Base-by-base conservation (phyloP, 2,113 vertebrate genomes). In the Ascaphus truei region DNA sequence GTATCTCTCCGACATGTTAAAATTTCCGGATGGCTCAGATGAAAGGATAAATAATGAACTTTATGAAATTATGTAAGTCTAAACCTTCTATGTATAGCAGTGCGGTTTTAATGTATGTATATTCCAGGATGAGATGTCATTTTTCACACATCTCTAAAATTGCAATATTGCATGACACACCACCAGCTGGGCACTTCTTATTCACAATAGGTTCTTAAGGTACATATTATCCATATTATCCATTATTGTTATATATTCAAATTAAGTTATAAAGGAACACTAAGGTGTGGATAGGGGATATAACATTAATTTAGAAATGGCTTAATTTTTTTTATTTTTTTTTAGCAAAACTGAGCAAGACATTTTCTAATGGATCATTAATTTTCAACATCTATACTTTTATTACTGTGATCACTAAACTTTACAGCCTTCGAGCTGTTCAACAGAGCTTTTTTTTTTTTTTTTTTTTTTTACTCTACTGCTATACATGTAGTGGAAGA, bases 381-480 rank as follows among this genome's bases (percentile, higher is more conserved):
- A 69, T 52, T 60, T 52, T 25, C 56, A 26, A 52, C 56, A 51
- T 51, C 45, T 61, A 51, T 61, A 69, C 56, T 69, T 52, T 61
- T 61, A 61, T 60, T 37, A 41, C 45, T n/a, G 56, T 39, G 41
- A 61, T 50, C 31, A 39, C 45, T 60, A 69, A 69, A 61, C 45
- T 69, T 69, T 61, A 51, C 56, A 18, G 45, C 56, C 9, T 16
- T 60, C 56, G 56, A 60, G 67, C 67, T 69, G 67, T 52, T 68
- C 31, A 27, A 37, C 22, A 15, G 27, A 5, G 52, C 64, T 45
- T 43, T 57, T n/a, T n/a, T n/a, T n/a, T n/a, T n/a, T n/a, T n/a
- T n/a, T n/a, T 34, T 56, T 48, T 58, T 34, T 34, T 56, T 48
- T 58, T 34, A 26, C 52, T 18, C 36, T 11, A 23, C 5, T 25